Base-by-base conservation (phyloP, 1,140 invertebrate genomes). In the Pseudobourletiella spinata region DNA sequence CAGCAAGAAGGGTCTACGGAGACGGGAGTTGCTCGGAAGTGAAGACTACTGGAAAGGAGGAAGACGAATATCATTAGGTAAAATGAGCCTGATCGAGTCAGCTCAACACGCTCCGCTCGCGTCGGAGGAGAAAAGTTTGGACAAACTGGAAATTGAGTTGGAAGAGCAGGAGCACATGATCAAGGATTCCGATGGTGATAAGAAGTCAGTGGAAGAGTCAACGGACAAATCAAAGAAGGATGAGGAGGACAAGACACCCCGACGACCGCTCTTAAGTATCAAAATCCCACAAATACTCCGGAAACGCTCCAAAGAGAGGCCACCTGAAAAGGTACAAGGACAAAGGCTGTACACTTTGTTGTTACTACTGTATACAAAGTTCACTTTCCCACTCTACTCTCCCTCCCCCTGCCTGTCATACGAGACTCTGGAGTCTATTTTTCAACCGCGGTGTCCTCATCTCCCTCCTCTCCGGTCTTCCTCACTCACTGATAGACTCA, bases 31-130 rank as follows among this genome's bases (percentile, higher is more conserved):
- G 32, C 8, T 39, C n/a, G n/a, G n/a, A n/a, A n/a, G n/a, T n/a
- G n/a, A n/a, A n/a, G n/a, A n/a, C 8, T 39, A 39, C 8, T 39
- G n/a, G 32, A n/a, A 18, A 6, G 20, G 44, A 15, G 44, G 18
- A 48, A 22, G 22, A 48, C 14, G 22, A 48, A 48, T 6, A 48
- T 48, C 22, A 48, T 48, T 48, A 25, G n/a, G 48, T 29, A 60
- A 52, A 25, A 60, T 60, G 59, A 60, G 59, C 30, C 24, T 60
- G 42, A 54, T 60, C 25, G 59, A 60, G 15, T 60, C 59, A 60
- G 29, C 29, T 4, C 42, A 48, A 2, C 43, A 48, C 15, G 59
- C 59, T 54, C 59, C 59, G 14, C 29, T 60, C 1, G 59, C 59
- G 2, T 35, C 59, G 8, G 59, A 51, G 42, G 59, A 60, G 35